Conservation (phyloP, 1,140 invertebrate genomes). For the Drosophila sturtevanti region DNA sequence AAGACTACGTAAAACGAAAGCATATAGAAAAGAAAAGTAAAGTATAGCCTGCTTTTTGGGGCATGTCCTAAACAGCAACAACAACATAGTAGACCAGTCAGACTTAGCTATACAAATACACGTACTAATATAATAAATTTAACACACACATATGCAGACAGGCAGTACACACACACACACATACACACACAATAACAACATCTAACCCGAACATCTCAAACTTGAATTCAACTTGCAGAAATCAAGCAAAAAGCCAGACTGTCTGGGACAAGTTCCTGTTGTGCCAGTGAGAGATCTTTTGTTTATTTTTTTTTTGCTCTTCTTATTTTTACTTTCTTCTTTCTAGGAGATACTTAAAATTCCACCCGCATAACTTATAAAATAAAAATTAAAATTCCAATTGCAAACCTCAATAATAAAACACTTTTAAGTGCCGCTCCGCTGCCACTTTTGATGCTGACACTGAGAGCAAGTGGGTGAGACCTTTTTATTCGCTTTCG, state of each 20-base stretch:
- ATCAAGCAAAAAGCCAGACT: constrained; percentile 46
- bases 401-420: constrained; percentile 71
- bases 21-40: constrained; percentile 3
- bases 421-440: constrained; percentile 62
- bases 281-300: not conserved
- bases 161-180: not conserved
- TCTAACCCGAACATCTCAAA: not conserved
- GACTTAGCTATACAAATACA: constrained; percentile 23
- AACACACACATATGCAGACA: constrained; percentile 26
- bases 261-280: constrained; percentile 2
- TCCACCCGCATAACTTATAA: constrained; percentile 71
- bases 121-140: constrained; percentile 73
- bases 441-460: constrained; percentile 16
- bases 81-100: constrained; percentile 3
- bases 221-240: constrained; percentile 14
- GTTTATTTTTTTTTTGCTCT: too few species aligned
- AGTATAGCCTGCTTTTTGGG: constrained; percentile 56
- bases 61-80: constrained; percentile 49
- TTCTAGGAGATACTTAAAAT: constrained; percentile 52
- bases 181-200: constrained; percentile 20
- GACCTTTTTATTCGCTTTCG: constrained; percentile 3
- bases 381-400: constrained; percentile 80
- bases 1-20: not conserved
- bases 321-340: not conserved
- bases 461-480: not conserved